Base-by-base conservation (phyloP, 2,113 vertebrate species). In the Ailurus styani region DNA sequence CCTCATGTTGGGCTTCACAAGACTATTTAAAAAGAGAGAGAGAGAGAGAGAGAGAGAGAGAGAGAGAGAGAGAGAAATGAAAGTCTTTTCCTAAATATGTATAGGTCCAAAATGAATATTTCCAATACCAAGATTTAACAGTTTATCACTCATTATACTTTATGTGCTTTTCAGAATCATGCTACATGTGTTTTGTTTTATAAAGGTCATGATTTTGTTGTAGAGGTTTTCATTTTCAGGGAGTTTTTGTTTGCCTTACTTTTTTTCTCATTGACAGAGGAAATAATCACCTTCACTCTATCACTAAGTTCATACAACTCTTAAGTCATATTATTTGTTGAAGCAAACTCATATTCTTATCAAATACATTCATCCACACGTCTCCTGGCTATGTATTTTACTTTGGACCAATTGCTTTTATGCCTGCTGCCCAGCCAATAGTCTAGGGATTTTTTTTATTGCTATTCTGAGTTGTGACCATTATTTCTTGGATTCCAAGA, bases 401-500 rank as follows among this genome's bases (percentile, higher is more conserved):
- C 89, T 94, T 62, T 91, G 70, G 84, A 93, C 72, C 52, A 85
- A 55, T 82, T 91, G 45, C 78, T 64, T 88, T 91, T 45, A 14
- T 50, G 60, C 11, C 79, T 79, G 90, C 54, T 94, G 21, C 66
- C 45, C 79, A 83, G 34, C 21, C 64, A 91, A 60, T 3, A 90
- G 68, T 60, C 62, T 77, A 12, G 27, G 10, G 77, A 62, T 47
- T 93, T 54, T 73, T 79, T 87, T 50, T 64, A 73, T 37, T 75
- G 68, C 68, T 83, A 17, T 60, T 94, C 81, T 68, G 81, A 96
- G 47, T 60, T 90, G 83, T 64, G 72, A 82, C 50, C 52, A 45
- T 95, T 87, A 90, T 84, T 60, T 91, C 87, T 88, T 95, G 18
- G 52, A 77, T 88, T 96, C 42, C 18, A 31, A n/a, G n/a, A n/a